Evolutionary conservation across 1,140 invertebrate genomes (phyloP).

Genomic region (Conus betulinus): DNA sequence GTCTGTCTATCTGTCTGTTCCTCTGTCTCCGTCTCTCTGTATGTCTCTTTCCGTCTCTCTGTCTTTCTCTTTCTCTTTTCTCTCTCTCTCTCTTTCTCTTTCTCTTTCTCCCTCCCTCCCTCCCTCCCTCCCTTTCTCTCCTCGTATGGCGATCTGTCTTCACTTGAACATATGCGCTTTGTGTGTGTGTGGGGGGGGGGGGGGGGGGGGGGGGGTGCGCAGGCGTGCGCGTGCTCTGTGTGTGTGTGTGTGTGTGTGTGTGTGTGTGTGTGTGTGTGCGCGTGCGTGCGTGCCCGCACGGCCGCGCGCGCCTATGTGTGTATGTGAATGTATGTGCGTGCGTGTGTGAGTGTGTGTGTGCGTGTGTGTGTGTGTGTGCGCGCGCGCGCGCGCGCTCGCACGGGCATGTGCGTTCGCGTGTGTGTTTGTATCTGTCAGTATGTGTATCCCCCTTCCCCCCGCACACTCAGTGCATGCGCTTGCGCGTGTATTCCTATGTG

Average conservation of each 20-base stretch:
- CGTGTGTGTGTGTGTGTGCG: too few relatives aligned
- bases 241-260: too few relatives aligned
- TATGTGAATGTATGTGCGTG: too few relatives aligned
- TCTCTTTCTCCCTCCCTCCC: conserved; percentile 27
- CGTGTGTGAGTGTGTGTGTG: too few relatives aligned
- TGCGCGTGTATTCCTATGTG: background rate
- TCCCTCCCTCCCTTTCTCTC: conserved; percentile 26
- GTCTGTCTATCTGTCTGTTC: background rate
- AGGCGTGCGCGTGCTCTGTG: too few relatives aligned
- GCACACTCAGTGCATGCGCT: background rate
- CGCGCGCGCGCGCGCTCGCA: background rate
- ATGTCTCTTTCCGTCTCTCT: conserved; percentile 7
- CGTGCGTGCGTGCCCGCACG: too few relatives aligned
- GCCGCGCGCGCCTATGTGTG: too few relatives aligned
- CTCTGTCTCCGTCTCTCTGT: background rate
- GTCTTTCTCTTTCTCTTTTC: background rate
- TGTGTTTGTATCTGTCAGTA: background rate
- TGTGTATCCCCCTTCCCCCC: background rate
- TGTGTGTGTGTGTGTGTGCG: too few relatives aligned
- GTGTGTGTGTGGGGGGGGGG: too few relatives aligned
- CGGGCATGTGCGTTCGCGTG: background rate
- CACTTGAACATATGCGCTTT: too few relatives aligned
- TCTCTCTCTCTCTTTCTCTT: conserved; percentile 27
- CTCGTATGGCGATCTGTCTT: background rate
- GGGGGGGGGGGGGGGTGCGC: too few relatives aligned